Evolutionary conservation across 2,797 vertebrate species (phyloP).

Genomic region (Gobio occitaniae): DNA sequence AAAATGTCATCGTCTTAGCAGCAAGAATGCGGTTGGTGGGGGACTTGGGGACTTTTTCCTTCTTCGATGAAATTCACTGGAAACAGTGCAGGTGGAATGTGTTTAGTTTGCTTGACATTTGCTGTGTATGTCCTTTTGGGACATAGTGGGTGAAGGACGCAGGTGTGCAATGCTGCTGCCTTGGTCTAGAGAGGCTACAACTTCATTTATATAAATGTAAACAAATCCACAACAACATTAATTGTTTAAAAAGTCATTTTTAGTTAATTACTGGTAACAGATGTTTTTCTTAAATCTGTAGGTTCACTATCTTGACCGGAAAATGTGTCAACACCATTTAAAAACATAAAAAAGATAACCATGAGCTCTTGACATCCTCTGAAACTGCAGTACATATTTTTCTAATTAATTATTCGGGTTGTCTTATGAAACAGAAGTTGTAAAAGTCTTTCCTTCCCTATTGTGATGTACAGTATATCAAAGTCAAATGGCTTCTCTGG

Average conservation of each 20-base stretch:
- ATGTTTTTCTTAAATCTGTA: not conserved
- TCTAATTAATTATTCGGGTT: not conserved
- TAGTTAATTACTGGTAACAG: not conserved
- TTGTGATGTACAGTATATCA: not conserved
- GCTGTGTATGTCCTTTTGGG: not conserved
- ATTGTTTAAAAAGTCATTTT: not conserved
- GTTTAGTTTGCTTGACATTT: conserved; percentile 26
- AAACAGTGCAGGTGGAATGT: conserved; percentile 28
- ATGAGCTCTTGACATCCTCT: not conserved
- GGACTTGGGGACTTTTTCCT: not conserved
- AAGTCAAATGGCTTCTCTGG: not conserved
- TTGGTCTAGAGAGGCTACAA: not conserved
- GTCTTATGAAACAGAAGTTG: not conserved
- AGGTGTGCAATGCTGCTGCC: not conserved
- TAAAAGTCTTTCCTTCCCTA: not conserved
- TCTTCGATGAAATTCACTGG: not conserved
- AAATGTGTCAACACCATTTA: not conserved
- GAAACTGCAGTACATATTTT: not conserved
- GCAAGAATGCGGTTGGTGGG: not conserved
- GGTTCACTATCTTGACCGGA: not conserved
- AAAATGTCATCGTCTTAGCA: not conserved
- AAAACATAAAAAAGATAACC: not conserved
- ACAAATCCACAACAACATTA: conserved; percentile 11
- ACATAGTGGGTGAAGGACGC: not conserved
- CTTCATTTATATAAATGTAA: not conserved